These are phyloP conservation scores for Galerucella pusilla DNA, from an alignment of 2,888 invertebrate species.

Conservation along the genomic window DNA sequence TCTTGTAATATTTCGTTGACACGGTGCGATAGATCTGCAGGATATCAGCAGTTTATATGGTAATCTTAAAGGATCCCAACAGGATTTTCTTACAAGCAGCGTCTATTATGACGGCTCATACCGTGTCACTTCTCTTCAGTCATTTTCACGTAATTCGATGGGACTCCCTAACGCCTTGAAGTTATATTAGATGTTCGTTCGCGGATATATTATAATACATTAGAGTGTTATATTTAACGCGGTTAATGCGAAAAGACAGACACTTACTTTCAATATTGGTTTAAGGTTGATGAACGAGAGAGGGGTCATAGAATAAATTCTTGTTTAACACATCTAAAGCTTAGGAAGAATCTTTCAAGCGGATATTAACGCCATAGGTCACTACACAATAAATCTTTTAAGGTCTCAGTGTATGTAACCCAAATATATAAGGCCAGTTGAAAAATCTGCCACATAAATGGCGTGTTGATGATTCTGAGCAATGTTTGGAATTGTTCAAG, in stretches of 20 bases:
- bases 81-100: slow-evolving; percentile 38
- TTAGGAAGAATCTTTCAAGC: too few species aligned
- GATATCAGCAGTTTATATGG: slow-evolving; percentile 51
- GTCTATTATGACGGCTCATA: slow-evolving; percentile 35
- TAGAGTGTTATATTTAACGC: slow-evolving; percentile 9
- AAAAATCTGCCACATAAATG: too few species aligned
- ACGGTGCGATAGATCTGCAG: slow-evolving; percentile 32
- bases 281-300: background rate
- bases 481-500: too few species aligned
- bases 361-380: too few species aligned
- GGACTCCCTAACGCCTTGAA: slow-evolving; percentile 6
- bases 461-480: too few species aligned
- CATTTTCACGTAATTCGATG: slow-evolving; percentile 15
- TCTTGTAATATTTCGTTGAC: slow-evolving; percentile 18
- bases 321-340: too few species aligned
- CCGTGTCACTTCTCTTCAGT: slow-evolving; percentile 17
- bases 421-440: too few species aligned
- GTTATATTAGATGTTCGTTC: slow-evolving; percentile 17
- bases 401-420: too few species aligned
- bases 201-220: slow-evolving; percentile 17
- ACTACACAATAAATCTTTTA: too few species aligned
- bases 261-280: slow-evolving; percentile 15
- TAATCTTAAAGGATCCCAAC: slow-evolving; percentile 37
- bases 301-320: too few species aligned
- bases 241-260: slow-evolving; percentile 10